Evolutionary conservation across 2,888 invertebrate genomes (phyloP).

Genomic region (Margaritifera margaritifera): DNA sequence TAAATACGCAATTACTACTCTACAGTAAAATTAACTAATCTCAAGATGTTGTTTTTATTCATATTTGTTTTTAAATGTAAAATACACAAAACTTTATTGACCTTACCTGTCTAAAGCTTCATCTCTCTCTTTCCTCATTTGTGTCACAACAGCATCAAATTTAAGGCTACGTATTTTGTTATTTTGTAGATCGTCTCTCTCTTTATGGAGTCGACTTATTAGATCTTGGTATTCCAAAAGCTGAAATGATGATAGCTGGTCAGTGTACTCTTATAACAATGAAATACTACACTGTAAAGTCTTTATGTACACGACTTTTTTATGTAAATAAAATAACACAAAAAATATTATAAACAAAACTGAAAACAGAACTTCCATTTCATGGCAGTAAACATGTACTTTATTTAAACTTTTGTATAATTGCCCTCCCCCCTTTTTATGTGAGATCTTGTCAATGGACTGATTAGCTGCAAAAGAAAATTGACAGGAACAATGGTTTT

Average conservation of each 20-base stretch:
- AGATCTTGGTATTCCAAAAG: slow-evolving; percentile 81
- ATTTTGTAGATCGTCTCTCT: slow-evolving; percentile 84
- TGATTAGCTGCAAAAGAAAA: background rate
- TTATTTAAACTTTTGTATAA: too few relatives aligned
- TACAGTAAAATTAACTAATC: too few relatives aligned
- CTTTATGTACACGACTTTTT: too few relatives aligned
- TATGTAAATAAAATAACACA: too few relatives aligned
- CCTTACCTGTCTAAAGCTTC: slow-evolving; percentile 80
- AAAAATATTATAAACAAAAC: too few relatives aligned
- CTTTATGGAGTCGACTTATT: slow-evolving; percentile 85
- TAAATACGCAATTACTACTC: too few relatives aligned
- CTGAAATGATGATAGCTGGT: slow-evolving; percentile 45
- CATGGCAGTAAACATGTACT: too few relatives aligned
- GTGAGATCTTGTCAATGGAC: background rate
- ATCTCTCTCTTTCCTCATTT: slow-evolving; percentile 88
- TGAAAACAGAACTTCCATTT: too few relatives aligned
- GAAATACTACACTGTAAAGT: too few relatives aligned
- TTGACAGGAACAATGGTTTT: background rate
- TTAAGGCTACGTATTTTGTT: slow-evolving; percentile 72
- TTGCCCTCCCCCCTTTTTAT: too few relatives aligned
- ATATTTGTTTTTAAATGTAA: background rate
- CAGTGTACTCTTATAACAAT: too few relatives aligned
- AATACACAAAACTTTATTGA: background rate
- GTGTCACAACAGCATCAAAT: slow-evolving; percentile 86
- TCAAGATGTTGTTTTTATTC: too few relatives aligned